Evolutionary conservation across 92 coral and sea anemone species (phyloP).

Genomic region (Actinernus sp.): DNA sequence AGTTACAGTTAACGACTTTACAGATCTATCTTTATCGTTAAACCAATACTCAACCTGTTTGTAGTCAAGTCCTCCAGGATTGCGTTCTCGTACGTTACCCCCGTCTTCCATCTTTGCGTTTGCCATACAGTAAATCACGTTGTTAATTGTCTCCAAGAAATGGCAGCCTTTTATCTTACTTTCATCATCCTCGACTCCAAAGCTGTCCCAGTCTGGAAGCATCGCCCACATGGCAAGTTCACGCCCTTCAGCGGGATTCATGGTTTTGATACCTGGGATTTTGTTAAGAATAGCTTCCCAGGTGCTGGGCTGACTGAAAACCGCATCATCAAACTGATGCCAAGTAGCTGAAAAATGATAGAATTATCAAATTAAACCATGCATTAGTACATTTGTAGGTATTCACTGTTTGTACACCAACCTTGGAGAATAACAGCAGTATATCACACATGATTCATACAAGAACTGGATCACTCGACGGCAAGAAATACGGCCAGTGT

Average conservation of each 20-base stretch:
- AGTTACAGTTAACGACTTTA: no score
- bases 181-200: background rate
- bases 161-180: constrained; percentile 20
- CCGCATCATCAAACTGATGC: constrained; percentile 73
- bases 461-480: no score
- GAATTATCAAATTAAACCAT: no score
- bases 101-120: constrained; percentile 2
- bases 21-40: background rate
- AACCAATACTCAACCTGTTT: background rate
- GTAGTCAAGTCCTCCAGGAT: background rate
- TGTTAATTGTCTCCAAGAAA: constrained; percentile 15
- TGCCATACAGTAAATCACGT: constrained; percentile 54
- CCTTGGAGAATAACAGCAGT: no score
- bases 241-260: constrained; percentile 47
- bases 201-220: no score
- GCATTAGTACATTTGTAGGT: background rate
- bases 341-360: constrained; percentile 25
- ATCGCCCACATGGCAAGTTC: constrained; percentile 30
- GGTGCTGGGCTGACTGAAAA: constrained; percentile 14
- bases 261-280: constrained; percentile 13
- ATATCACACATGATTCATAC: no score
- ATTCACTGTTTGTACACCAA: no score
- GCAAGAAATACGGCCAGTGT: no score
- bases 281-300: constrained; percentile 8
- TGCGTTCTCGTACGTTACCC: background rate